Conservation (phyloP, 2,888 invertebrate species). For the Tolmerus cingulatus region DNA sequence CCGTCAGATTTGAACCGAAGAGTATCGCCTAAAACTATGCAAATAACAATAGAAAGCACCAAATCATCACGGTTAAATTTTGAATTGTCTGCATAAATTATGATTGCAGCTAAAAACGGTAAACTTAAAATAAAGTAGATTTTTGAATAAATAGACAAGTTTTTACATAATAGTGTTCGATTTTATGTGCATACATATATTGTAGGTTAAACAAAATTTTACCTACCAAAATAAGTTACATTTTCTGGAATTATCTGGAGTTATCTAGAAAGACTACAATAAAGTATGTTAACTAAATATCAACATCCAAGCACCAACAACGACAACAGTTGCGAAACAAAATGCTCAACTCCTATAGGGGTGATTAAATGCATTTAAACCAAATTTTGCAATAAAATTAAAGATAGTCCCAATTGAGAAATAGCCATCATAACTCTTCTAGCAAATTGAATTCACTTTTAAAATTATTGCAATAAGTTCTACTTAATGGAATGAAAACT, state of each 20-base stretch:
- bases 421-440: neutral
- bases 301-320: neutral
- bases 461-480: neutral
- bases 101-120: no score
- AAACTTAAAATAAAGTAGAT: no score
- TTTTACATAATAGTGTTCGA: no score
- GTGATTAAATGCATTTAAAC: neutral
- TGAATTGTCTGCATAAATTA: no score
- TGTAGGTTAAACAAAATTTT: no score
- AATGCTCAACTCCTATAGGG: neutral
- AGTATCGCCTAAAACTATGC: neutral
- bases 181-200: no score
- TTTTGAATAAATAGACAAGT: no score
- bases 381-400: neutral
- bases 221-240: neutral
- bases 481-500: neutral
- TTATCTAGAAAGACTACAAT: neutral
- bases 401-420: neutral
- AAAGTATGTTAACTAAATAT: neutral
- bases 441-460: neutral
- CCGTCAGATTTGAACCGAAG: neutral
- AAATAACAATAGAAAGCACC: no score
- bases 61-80: no score
- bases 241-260: neutral
- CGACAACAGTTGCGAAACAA: neutral